A percentile compares a stretch with the other conserved stretches of the same genome.
phyloP scores from a whole-genome alignment of 2,888 invertebrate genomes.

The Synergus gifuensis region DNA sequence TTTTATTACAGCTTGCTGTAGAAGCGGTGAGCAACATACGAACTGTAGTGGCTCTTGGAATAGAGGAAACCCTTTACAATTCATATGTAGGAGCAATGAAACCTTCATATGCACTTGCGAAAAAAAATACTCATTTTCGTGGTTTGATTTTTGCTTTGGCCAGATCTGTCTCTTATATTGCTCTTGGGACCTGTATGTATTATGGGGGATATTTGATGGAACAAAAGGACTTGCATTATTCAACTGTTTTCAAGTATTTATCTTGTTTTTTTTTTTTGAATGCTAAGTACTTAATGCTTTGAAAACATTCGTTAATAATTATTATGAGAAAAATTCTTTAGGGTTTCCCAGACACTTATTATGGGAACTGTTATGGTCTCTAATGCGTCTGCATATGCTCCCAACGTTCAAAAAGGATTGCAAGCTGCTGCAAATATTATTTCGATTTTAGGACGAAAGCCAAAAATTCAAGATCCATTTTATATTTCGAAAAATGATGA shows the following conservation, averaged over 20 bases:
- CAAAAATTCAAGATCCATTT: conserved; percentile 79
- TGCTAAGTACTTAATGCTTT: too few relatives aligned
- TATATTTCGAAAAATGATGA: not conserved
- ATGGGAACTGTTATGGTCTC: conserved; percentile 86
- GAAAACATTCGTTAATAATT: too few relatives aligned
- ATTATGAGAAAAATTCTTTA: conserved; percentile 50
- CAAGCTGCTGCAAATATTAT: conserved; percentile 86
- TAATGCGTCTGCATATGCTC: conserved; percentile 85
- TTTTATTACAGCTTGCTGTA: conserved; percentile 82
- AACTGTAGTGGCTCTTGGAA: conserved; percentile 86
- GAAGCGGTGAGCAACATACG: conserved; percentile 89
- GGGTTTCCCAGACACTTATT: conserved; percentile 79
- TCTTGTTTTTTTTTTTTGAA: not conserved
- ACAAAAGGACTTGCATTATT: conserved; percentile 80
- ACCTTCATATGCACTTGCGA: conserved; percentile 82
- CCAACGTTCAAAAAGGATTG: conserved; percentile 89
- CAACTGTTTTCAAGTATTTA: conserved; percentile 83
- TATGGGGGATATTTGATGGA: conserved; percentile 86
- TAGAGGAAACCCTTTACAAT: conserved; percentile 84
- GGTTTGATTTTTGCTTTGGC: conserved; percentile 86
- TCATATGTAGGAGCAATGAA: conserved; percentile 82
- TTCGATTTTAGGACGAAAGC: conserved; percentile 81
- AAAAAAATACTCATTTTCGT: conserved; percentile 82
- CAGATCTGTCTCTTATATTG: conserved; percentile 85
- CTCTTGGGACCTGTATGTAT: conserved; percentile 85